Base-by-base conservation (phyloP, 2,888 invertebrate genomes). In the Melangyna quadrimaculata region DNA sequence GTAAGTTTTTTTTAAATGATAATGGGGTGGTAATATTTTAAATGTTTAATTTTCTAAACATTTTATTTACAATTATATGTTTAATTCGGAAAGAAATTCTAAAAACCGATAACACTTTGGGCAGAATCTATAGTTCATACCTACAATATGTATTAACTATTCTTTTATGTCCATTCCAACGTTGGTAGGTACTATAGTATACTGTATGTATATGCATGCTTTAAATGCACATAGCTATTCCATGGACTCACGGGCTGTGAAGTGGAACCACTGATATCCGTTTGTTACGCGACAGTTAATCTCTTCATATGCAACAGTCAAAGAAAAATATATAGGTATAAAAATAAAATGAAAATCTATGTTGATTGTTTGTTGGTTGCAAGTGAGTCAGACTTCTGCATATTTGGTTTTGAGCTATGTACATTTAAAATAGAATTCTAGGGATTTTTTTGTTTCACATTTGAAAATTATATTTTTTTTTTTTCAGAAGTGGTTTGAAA, bases 221-320 rank as follows among this genome's bases (percentile, higher is more conserved):
- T 74, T 32, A 37, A 70, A 77, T 53, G 74, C 72, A 69, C 45
- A 40, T 22, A 61, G 14, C 43, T 43, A 32, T n/a, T 74, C 86
- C 88, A 84, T 80, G 84, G 88, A 89, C 88, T 88, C 91, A 91
- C 88, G 89, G 89, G 91, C 91, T 91, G 89, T 90, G 90, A 91
- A 90, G 91, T 91, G 90, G 90, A 91, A 91, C 91, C 90, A 88
- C 89, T 90, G 89, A 90, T 90, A 91, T 91, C 91, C 91, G 91
- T 89, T 90, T 90, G 90, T 90, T 90, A 89, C 90, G 89, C 89
- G 89, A 89, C 89, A 89, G 89, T 89, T 88, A 88, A 88, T 89
- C 87, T 88, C 88, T 83, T 88, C 88, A 87, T 67, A 70, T 69
- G 67, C 59, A 63, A 65, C 69, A 80, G 24, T 59, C 51, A 71